phyloP scores from a whole-genome alignment of 2,113 vertebrate species.

The Choloepus hoffmanni region DNA sequence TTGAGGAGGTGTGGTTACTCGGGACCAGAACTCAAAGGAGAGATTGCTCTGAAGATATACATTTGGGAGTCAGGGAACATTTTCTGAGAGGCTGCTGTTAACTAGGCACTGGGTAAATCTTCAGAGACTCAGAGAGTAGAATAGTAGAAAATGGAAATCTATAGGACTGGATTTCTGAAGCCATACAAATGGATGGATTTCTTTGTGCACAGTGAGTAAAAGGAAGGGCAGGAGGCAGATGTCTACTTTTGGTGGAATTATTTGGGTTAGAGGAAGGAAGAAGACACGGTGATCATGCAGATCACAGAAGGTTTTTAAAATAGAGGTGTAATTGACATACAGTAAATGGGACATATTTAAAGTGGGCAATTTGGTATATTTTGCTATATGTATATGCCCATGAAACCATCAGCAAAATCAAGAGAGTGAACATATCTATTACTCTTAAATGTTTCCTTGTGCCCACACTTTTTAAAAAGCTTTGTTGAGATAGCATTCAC shows the following conservation, averaged over 20 bases:
- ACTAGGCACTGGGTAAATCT: neutral
- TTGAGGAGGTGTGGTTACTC: neutral
- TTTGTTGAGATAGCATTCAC: too few species aligned
- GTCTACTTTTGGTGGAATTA: neutral
- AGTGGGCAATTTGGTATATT: neutral
- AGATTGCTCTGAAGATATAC: neutral
- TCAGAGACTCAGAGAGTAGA: neutral
- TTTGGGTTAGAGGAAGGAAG: neutral
- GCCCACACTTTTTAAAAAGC: too few species aligned
- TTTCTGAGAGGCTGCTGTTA: neutral
- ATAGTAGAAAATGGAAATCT: neutral
- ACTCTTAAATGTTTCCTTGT: too few species aligned
- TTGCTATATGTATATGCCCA: too few species aligned
- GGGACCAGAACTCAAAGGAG: neutral
- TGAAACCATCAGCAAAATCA: too few species aligned
- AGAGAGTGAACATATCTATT: too few species aligned
- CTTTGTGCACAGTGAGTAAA: neutral
- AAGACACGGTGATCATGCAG: neutral
- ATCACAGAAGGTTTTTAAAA: neutral
- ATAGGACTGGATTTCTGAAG: neutral
- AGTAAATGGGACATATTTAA: neutral
- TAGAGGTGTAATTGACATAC: neutral
- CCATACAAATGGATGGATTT: neutral
- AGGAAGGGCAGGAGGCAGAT: neutral
- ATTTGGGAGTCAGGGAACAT: fast-evolving